Percentiles rank a stretch among this genome's conserved stretches.
These are phyloP conservation scores for Psilopsiagon aurifrons DNA, from an alignment of 2,113 vertebrate genomes.

Conservation along the genomic window DNA sequence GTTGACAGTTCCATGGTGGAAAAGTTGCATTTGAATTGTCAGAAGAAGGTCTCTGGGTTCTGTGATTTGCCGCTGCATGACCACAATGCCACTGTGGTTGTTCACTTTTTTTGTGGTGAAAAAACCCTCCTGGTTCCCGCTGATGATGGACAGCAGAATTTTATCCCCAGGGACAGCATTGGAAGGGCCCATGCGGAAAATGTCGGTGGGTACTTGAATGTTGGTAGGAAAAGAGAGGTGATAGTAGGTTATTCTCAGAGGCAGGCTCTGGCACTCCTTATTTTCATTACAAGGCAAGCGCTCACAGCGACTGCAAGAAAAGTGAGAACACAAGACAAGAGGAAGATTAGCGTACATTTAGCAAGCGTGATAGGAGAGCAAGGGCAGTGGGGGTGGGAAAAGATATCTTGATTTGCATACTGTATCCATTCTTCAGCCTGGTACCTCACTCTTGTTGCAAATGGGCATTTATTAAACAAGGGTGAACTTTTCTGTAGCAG, in stretches of 20 bases:
- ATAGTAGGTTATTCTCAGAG: constrained; percentile 98
- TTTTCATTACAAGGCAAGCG: constrained; percentile 97
- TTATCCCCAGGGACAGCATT: constrained; percentile 84
- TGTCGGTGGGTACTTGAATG: constrained; percentile 90
- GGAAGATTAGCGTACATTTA: constrained; percentile 71
- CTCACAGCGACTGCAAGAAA: constrained; percentile 95
- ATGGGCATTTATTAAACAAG: neutral
- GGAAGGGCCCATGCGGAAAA: constrained; percentile 98
- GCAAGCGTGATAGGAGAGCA: constrained; percentile 57
- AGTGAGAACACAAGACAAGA: constrained; percentile 79
- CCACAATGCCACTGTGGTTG: constrained; percentile 85
- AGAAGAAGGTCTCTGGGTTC: constrained; percentile 90
- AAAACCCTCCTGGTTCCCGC: constrained; percentile 89
- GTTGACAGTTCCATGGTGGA: constrained; percentile 82
- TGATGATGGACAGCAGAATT: constrained; percentile 88
- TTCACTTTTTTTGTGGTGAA: constrained; percentile 83
- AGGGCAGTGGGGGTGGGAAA: constrained; percentile 17
- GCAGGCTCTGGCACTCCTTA: constrained; percentile 93
- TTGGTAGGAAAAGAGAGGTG: constrained; percentile 97
- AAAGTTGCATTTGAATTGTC: constrained; percentile 88
- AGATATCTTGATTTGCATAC: neutral
- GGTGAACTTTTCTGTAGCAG: neutral
- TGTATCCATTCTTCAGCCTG: constrained; percentile 3
- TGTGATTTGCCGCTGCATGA: constrained; percentile 82
- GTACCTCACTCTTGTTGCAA: neutral